These are phyloP conservation scores for Papilio glaucus DNA, from an alignment of 1,140 invertebrate species.

Conservation along the genomic window DNA sequence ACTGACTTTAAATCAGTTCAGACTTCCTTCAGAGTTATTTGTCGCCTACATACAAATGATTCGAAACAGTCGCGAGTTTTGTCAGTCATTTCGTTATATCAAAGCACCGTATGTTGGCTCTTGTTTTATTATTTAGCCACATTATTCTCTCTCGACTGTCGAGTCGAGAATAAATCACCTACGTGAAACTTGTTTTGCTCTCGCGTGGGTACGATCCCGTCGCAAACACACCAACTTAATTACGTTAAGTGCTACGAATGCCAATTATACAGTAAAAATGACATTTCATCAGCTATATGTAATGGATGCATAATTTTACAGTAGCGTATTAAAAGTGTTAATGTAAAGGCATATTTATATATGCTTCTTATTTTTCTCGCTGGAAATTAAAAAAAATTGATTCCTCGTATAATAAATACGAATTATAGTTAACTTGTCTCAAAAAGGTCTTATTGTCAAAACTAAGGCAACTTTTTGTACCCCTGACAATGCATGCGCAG, in stretches of 20 bases:
- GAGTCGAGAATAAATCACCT: conserved; percentile 42
- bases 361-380: neutral
- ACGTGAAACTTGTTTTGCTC: conserved; percentile 44
- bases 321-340: neutral
- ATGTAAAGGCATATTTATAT: neutral
- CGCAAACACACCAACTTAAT: conserved; percentile 31
- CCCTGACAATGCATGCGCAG: too few species aligned
- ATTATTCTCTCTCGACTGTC: conserved; percentile 41
- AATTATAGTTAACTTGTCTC: too few species aligned
- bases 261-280: conserved; percentile 10
- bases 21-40: conserved; percentile 18
- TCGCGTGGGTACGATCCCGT: conserved; percentile 41
- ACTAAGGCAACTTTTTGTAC: too few species aligned
- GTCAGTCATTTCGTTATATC: conserved; percentile 47
- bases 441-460: too few species aligned
- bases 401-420: too few species aligned
- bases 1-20: too few species aligned
- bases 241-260: conserved; percentile 29
- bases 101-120: conserved; percentile 39
- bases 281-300: neutral
- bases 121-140: conserved; percentile 49
- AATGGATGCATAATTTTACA: neutral
- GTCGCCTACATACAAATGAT: conserved; percentile 28
- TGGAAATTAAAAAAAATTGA: too few species aligned
- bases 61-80: conserved; percentile 40